These are phyloP conservation scores for Empis stercorea DNA, from an alignment of 2,888 invertebrate genomes.

Conservation along the genomic window DNA sequence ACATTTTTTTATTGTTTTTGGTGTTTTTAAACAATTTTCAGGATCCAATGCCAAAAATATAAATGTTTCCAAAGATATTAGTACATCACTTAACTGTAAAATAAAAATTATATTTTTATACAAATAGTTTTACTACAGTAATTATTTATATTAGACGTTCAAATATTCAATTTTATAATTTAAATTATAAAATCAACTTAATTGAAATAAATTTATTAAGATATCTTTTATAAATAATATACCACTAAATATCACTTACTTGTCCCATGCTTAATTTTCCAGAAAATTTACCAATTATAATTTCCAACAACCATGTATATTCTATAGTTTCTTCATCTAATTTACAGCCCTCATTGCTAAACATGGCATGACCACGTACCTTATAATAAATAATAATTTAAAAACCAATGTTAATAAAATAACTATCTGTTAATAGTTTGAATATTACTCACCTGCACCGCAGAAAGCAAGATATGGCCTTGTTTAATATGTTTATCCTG, in stretches of 20 bases:
- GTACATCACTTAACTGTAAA: constrained; percentile 61
- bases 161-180: no score
- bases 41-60: constrained; percentile 71
- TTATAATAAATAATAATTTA: constrained; percentile 25
- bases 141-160: not conserved
- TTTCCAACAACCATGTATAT: constrained; percentile 94
- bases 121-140: no score
- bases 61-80: constrained; percentile 72
- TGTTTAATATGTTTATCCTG: constrained; percentile 63
- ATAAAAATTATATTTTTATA: no score
- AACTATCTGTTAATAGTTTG: no score
- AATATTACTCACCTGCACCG: constrained; percentile 58
- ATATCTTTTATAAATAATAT: not conserved
- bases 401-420: not conserved
- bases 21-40: constrained; percentile 80
- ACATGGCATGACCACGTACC: constrained; percentile 91
- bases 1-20: constrained; percentile 64
- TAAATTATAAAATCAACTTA: no score
- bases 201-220: not conserved
- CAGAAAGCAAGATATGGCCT: constrained; percentile 74
- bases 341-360: constrained; percentile 80
- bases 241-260: constrained; percentile 20
- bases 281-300: constrained; percentile 84
- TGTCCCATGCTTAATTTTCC: constrained; percentile 84
- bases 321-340: constrained; percentile 91